Evolutionary conservation across 1,140 invertebrate species (phyloP).

Genomic region (Aporrectodea caliginosa): DNA sequence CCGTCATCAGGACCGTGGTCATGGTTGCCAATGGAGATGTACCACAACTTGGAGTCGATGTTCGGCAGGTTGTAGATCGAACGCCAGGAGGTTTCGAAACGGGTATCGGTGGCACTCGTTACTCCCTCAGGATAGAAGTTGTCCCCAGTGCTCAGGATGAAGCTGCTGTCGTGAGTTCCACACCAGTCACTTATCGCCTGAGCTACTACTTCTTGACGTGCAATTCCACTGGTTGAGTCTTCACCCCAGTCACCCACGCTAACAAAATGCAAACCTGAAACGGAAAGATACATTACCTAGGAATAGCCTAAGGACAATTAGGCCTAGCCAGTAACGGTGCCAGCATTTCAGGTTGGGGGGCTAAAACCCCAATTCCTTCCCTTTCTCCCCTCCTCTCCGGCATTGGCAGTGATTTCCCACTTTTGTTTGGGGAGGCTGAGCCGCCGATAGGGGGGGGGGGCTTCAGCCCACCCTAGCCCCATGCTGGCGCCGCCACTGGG

Average conservation of each 20-base stretch:
- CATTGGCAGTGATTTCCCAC: no score
- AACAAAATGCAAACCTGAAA: background rate
- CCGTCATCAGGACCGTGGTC: slow-evolving; percentile 9
- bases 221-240: background rate
- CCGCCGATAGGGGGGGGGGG: no score
- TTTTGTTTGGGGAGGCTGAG: no score
- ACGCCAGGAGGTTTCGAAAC: slow-evolving; percentile 20
- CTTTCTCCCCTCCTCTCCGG: no score
- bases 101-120: slow-evolving; percentile 15
- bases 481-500: no score
- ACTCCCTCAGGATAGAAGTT: slow-evolving; percentile 32
- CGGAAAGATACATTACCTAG: no score
- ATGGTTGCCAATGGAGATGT: slow-evolving; percentile 7
- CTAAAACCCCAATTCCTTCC: no score
- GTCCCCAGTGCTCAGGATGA: slow-evolving; percentile 22
- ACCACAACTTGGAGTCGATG: background rate
- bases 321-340: no score
- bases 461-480: no score
- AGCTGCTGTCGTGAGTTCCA: background rate
- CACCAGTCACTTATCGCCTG: background rate
- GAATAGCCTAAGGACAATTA: no score
- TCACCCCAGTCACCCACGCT: slow-evolving; percentile 16
- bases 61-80: background rate
- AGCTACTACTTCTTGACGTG: background rate
- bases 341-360: no score